A percentile compares a stretch with the other conserved stretches of the same genome.
Evolutionary conservation across 2,888 invertebrate genomes (phyloP).

Genomic region (Criorhina ranunculi): DNA sequence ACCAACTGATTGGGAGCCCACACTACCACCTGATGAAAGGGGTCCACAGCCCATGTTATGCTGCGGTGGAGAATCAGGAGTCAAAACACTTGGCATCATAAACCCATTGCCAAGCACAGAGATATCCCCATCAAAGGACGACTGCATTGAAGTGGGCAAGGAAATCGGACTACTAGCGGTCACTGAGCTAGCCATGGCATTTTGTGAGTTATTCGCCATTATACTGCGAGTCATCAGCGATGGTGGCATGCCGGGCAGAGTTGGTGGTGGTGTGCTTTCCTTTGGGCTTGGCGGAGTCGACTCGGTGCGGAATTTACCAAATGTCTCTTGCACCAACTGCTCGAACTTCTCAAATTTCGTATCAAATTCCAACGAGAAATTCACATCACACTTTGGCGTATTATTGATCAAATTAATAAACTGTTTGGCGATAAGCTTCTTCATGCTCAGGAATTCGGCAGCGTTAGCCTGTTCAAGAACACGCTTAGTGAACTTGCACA

Average conservation of each 20-base stretch:
- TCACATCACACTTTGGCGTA: conserved; percentile 92
- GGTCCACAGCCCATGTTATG: conserved; percentile 79
- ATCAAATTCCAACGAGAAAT: conserved; percentile 92
- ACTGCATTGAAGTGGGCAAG: conserved; percentile 89
- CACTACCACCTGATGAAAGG: conserved; percentile 61
- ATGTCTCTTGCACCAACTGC: conserved; percentile 88
- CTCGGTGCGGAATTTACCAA: conserved; percentile 91
- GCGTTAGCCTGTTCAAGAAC: conserved; percentile 93
- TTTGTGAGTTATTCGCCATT: conserved; percentile 80
- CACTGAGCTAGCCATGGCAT: conserved; percentile 82
- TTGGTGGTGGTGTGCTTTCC: conserved; percentile 85
- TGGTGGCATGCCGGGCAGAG: conserved; percentile 86
- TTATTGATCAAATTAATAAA: conserved; percentile 91
- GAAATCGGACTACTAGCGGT: conserved; percentile 89
- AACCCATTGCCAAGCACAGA: conserved; percentile 85
- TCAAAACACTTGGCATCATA: conserved; percentile 83
- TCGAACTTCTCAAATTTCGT: conserved; percentile 93
- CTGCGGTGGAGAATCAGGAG: conserved; percentile 84
- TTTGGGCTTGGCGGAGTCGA: conserved; percentile 84
- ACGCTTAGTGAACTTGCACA: conserved; percentile 92
- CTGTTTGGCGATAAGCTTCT: conserved; percentile 91
- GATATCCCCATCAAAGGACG: conserved; percentile 92
- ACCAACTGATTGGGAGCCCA: conserved; percentile 78
- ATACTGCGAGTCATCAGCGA: conserved; percentile 78
- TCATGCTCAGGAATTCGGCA: conserved; percentile 92